These are phyloP conservation scores for Selenia dentaria DNA, from an alignment of 2,888 invertebrate species.

Conservation along the genomic window DNA sequence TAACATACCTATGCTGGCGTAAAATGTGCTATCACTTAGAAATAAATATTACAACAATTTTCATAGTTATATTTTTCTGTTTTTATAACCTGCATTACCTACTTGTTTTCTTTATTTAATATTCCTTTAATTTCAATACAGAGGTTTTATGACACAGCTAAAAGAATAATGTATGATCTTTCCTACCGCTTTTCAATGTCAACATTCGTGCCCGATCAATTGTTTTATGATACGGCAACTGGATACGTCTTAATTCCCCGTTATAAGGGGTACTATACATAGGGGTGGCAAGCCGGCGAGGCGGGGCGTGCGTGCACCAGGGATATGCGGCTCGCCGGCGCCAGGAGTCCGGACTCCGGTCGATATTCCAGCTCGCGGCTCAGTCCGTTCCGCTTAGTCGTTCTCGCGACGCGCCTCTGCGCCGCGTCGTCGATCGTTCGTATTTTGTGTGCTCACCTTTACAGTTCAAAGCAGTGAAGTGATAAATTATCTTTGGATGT, in stretches of 20 bases:
- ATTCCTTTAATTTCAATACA: too few species aligned
- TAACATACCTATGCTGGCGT: too few species aligned
- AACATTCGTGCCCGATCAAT: conserved; percentile 14
- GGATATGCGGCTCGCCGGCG: conserved; percentile 81
- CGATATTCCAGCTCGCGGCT: conserved; percentile 70
- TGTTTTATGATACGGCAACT: too few species aligned
- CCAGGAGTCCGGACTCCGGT: conserved; percentile 76
- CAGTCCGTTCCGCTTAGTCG: conserved; percentile 61
- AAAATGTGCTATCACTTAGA: too few species aligned
- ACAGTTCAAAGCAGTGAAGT: conserved; percentile 53
- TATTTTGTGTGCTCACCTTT: conserved; percentile 48
- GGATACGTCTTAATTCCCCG: conserved; percentile 39
- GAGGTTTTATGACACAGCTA: too few species aligned
- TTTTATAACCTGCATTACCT: too few species aligned
- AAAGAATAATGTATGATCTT: too few species aligned
- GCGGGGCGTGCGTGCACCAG: conserved; percentile 77
- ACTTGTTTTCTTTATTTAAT: too few species aligned
- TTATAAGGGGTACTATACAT: conserved; percentile 50
- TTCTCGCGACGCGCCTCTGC: conserved; percentile 64
- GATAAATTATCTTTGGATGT: conserved; percentile 55
- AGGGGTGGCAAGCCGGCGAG: conserved; percentile 60
- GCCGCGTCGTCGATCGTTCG: conserved; percentile 44
- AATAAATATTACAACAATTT: too few species aligned
- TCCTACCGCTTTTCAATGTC: too few species aligned
- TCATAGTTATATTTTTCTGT: too few species aligned